Conservation (phyloP, 1,140 invertebrate species). For the Drosophila quadrilineata region DNA sequence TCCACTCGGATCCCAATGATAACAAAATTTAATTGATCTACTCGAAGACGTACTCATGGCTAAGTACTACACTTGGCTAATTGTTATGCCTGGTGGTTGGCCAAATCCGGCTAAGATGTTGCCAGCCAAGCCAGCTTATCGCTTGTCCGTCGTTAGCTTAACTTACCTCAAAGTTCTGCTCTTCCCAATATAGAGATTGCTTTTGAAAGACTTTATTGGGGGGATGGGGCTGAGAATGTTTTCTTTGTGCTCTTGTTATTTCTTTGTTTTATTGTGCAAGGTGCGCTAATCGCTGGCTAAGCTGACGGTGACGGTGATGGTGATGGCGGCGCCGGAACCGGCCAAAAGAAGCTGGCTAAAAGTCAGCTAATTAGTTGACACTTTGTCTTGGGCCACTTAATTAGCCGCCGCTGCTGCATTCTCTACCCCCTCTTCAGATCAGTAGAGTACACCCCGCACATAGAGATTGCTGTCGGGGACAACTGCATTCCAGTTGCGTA, state of each 20-base stretch:
- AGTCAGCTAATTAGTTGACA: slow-evolving; percentile 75
- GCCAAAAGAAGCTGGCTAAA: slow-evolving; percentile 48
- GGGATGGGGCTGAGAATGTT: no score
- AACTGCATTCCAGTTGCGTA: slow-evolving; percentile 79
- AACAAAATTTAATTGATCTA: slow-evolving; percentile 23
- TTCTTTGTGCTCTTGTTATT: no score
- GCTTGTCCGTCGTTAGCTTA: slow-evolving; percentile 8
- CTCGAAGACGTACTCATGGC: neutral
- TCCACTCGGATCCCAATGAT: neutral
- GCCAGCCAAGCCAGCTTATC: slow-evolving; percentile 59
- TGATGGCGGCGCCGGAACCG: slow-evolving; percentile 24
- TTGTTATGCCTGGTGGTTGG: slow-evolving; percentile 43
- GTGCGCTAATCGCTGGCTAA: slow-evolving; percentile 71
- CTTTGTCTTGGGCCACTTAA: slow-evolving; percentile 75
- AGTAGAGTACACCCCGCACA: slow-evolving; percentile 65
- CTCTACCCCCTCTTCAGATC: neutral
- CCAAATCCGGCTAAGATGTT: slow-evolving; percentile 62
- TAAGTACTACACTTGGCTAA: slow-evolving; percentile 52
- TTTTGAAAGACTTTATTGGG: slow-evolving; percentile 69
- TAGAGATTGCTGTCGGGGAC: slow-evolving; percentile 73
- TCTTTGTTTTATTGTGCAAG: slow-evolving; percentile 60
- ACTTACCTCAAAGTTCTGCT: neutral
- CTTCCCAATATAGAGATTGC: slow-evolving; percentile 5
- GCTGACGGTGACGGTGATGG: no score
- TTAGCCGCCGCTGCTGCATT: slow-evolving; percentile 39